Evolutionary conservation across 2,113 vertebrate species (phyloP).

Genomic region (Strix aluco): DNA sequence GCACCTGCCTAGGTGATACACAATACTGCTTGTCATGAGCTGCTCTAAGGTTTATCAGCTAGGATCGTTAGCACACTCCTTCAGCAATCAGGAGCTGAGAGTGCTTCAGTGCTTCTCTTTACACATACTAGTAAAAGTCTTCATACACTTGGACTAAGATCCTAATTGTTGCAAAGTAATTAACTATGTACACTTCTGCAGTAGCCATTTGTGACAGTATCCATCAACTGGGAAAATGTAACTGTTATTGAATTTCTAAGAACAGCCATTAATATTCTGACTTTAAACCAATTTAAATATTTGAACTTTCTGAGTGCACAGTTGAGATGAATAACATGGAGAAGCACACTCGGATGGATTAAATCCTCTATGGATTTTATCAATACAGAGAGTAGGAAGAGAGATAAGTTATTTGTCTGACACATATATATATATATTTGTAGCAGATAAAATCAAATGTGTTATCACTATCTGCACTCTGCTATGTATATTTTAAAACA

Average conservation of each 20-base stretch:
- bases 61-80: neutral
- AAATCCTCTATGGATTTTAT: conserved; percentile 56
- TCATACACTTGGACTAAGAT: neutral
- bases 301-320: conserved; percentile 41
- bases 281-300: conserved; percentile 68
- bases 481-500: conserved; percentile 70
- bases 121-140: neutral
- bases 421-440: conserved; percentile 24
- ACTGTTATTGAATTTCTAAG: conserved; percentile 19
- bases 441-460: conserved; percentile 67
- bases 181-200: neutral
- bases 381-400: conserved; percentile 28
- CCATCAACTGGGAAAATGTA: neutral
- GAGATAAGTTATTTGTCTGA: conserved; percentile 59
- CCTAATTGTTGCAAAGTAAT: neutral
- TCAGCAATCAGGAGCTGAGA: neutral
- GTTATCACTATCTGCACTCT: conserved; percentile 67
- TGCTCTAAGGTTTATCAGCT: neutral
- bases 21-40: neutral
- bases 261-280: conserved; percentile 24
- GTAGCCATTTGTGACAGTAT: conserved; percentile 9
- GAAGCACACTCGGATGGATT: conserved; percentile 31
- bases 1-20: neutral
- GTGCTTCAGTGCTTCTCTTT: neutral
- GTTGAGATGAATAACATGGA: conserved; percentile 51